Percentiles rank a stretch among this genome's conserved stretches.
phyloP scores from a whole-genome alignment of 2,113 vertebrate genomes.

The Addax nasomaculatus region DNA sequence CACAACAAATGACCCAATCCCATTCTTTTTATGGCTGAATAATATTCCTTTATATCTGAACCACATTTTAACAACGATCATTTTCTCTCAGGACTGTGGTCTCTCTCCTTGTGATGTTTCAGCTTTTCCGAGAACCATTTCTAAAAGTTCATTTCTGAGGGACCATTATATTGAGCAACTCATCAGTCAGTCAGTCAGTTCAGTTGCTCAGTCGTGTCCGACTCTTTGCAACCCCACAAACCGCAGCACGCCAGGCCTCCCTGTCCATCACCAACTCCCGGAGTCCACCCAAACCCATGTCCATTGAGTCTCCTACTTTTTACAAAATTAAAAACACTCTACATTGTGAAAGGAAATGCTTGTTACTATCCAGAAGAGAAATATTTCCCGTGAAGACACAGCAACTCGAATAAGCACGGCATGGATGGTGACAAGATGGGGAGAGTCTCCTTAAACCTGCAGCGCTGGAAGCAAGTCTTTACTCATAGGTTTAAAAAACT shows the following conservation, averaged over 20 bases:
- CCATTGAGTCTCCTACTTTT: not conserved
- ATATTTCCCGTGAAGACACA: not conserved
- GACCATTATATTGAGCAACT: not conserved
- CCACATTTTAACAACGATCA: not conserved
- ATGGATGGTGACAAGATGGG: rapidly evolving
- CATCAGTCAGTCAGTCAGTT: not conserved
- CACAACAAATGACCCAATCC: not conserved
- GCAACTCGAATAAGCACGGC: rapidly evolving
- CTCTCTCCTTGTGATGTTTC: not conserved
- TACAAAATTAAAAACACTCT: not conserved
- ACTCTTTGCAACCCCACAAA: not conserved
- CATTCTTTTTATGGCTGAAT: not conserved
- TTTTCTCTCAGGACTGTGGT: not conserved
- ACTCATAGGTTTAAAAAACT: not conserved
- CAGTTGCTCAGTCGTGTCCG: not conserved
- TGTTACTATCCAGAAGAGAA: not conserved
- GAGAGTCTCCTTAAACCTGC: not conserved
- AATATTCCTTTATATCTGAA: not conserved
- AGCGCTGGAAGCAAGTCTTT: not conserved
- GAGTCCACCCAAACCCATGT: not conserved
- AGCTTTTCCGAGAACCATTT: not conserved
- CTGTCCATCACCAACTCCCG: not conserved
- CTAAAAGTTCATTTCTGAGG: not conserved
- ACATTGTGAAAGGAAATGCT: not conserved
- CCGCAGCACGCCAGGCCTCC: not conserved